phyloP scores from a whole-genome alignment of 92 coral and sea anemone genomes.

The Muricea muricata region DNA sequence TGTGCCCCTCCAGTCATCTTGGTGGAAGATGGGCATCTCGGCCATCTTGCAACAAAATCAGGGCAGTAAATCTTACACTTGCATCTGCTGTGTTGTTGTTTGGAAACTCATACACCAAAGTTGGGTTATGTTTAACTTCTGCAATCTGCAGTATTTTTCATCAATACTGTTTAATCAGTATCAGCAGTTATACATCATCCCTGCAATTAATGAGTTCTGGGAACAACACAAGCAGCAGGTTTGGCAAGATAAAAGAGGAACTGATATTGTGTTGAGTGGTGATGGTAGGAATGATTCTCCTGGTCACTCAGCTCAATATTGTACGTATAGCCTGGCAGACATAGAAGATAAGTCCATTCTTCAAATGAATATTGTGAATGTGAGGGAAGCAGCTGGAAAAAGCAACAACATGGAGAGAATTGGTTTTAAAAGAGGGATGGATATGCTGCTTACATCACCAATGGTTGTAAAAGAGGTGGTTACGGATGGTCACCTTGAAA shows the following conservation, averaged over 20 bases:
- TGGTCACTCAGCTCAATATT: slow-evolving; percentile 53
- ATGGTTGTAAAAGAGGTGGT: slow-evolving; percentile 54
- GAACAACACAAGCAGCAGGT: slow-evolving; percentile 10
- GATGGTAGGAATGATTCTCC: slow-evolving; percentile 62
- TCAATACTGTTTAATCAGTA: slow-evolving; percentile 34
- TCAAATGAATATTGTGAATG: slow-evolving; percentile 37
- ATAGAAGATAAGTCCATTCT: slow-evolving; percentile 31
- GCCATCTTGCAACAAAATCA: slow-evolving; percentile 23
- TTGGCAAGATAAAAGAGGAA: slow-evolving; percentile 27
- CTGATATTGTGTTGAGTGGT: slow-evolving; percentile 46
- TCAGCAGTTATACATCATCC: slow-evolving; percentile 49
- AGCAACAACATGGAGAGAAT: slow-evolving; percentile 55
- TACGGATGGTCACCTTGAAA: slow-evolving; percentile 57
- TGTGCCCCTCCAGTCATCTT: slow-evolving; percentile 23
- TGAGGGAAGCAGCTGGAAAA: slow-evolving; percentile 41
- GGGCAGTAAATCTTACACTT: slow-evolving; percentile 36
- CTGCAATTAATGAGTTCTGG: slow-evolving; percentile 52
- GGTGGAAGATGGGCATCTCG: slow-evolving; percentile 48
- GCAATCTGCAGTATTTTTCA: slow-evolving; percentile 41
- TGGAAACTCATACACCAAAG: slow-evolving; percentile 48
- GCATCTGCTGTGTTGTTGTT: slow-evolving; percentile 34
- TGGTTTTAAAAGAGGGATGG: slow-evolving; percentile 54
- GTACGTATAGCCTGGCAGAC: slow-evolving; percentile 46
- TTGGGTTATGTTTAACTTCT: slow-evolving; percentile 44
- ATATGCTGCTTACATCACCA: slow-evolving; percentile 1